Conservation (phyloP, 2,797 vertebrate genomes). For the Etheostoma nigrum region DNA sequence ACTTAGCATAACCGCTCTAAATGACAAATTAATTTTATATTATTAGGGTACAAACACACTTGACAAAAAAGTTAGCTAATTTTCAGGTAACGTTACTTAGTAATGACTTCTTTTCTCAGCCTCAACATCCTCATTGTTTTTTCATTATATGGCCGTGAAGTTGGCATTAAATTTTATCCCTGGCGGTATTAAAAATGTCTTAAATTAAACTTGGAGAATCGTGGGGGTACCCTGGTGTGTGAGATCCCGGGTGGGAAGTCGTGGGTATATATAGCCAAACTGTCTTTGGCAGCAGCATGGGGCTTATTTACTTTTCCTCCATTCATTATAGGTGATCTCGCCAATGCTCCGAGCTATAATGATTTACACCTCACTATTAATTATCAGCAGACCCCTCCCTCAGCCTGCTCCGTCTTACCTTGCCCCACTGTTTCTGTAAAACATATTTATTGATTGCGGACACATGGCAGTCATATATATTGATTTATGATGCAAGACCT, state of each 20-base stretch:
- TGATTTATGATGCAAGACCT: constrained; percentile 48
- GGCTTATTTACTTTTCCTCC: constrained; percentile 71
- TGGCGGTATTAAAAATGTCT: too few species aligned
- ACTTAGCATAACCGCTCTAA: too few species aligned
- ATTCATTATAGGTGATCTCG: constrained; percentile 73
- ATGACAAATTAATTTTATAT: too few species aligned
- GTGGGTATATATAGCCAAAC: constrained; percentile 39
- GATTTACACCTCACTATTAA: constrained; percentile 73
- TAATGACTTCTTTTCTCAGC: too few species aligned
- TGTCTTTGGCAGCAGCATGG: constrained; percentile 41
- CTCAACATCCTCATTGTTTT: too few species aligned
- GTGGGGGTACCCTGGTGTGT: background rate
- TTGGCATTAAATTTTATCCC: too few species aligned
- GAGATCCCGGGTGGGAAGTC: constrained; percentile 39
- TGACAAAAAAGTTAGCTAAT: too few species aligned
- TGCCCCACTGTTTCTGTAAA: constrained; percentile 26
- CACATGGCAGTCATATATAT: constrained; percentile 58
- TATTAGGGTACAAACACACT: too few species aligned
- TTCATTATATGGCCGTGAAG: too few species aligned
- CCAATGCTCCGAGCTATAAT: constrained; percentile 62
- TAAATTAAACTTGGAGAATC: too few species aligned
- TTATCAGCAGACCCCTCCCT: constrained; percentile 43
- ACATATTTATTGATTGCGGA: constrained; percentile 31
- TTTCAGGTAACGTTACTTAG: too few species aligned
- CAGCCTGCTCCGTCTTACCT: background rate